Base-by-base conservation (phyloP, 2,888 invertebrate species). In the Perdita meconis region DNA sequence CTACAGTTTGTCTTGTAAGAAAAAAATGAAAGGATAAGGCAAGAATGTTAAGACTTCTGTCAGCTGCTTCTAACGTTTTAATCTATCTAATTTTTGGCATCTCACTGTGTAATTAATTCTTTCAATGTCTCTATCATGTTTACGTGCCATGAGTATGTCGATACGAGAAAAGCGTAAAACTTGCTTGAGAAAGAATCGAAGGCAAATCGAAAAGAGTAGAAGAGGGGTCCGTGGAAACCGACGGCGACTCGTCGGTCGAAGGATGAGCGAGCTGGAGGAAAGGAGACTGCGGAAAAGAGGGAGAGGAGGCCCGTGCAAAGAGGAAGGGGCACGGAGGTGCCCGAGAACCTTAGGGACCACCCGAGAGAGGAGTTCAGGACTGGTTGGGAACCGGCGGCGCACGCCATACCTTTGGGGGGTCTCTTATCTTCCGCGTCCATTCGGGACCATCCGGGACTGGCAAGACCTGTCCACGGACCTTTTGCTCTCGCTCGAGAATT, bases 361-460 rank as follows among this genome's bases (percentile, higher is more conserved):
- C 91, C 91, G 90, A 91, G 91, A 89, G 91, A 88, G 86, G 85
- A 88, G 90, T 89, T 86, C 86, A 86, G 88, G 88, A 88, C 86
- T 89, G 89, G 90, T 90, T 89, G 89, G 89, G 84, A 90, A 90
- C 86, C 88, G 89, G 86, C 86, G 91, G 91, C 90, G 91, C 91
- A 89, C 89, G 86, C 80, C 88, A 87, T 89, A 87, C 88, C 88
- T 90, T 90, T 89, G 90, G 91, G 91, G 90, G 91, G 91, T 90
- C 90, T 81, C 91, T 91, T 91, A 90, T 92, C 91, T 91, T 85
- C 84, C 82, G 83, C 85, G 87, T 81, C 80, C 82, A 75, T 73
- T 72, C 56, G 51, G 82, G 82, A 85, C 85, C 86, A 84, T 87
- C 87, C 88, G 86, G 87, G 86, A 89, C 86, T 83, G 83, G 81